A percentile compares a stretch with the other conserved stretches of the same genome.
These are phyloP conservation scores for Chiloscyllium punctatum DNA, from an alignment of 2,797 vertebrate genomes.

Conservation along the genomic window DNA sequence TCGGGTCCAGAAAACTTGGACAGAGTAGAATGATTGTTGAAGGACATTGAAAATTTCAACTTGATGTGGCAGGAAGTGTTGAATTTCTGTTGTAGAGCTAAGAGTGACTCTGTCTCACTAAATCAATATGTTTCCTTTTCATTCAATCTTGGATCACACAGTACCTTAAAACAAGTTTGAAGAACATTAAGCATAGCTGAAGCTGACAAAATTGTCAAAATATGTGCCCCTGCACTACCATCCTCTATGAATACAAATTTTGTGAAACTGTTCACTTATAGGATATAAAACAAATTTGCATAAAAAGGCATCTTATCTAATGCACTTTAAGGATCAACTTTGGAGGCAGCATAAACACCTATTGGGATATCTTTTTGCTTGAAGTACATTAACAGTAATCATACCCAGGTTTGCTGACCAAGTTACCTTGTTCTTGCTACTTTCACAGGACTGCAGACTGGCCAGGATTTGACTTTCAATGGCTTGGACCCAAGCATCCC, in stretches of 20 bases:
- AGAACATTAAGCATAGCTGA: background rate
- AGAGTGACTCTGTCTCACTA: background rate
- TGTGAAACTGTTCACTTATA: background rate
- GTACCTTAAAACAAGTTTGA: background rate
- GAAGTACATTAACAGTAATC: no score
- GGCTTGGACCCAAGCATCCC: conserved; percentile 87
- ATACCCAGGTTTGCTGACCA: conserved; percentile 23
- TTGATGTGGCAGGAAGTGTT: background rate
- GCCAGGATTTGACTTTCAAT: conserved; percentile 96
- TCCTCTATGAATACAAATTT: background rate
- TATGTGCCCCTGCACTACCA: background rate
- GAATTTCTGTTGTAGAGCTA: background rate
- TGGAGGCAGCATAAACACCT: background rate
- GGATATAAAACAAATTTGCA: no score
- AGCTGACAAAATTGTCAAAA: background rate
- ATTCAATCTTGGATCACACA: background rate
- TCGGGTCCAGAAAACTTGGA: background rate
- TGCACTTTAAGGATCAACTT: background rate
- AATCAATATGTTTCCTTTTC: background rate
- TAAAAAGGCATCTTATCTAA: background rate
- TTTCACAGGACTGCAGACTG: conserved; percentile 90
- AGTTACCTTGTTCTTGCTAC: conserved; percentile 82
- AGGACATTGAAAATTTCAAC: background rate
- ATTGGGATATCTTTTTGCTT: background rate
- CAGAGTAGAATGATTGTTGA: background rate